Percentiles rank a stretch among this genome's conserved stretches.
Evolutionary conservation across 2,113 vertebrate genomes (phyloP).

Genomic region (Cynoglossus semilaevis): DNA sequence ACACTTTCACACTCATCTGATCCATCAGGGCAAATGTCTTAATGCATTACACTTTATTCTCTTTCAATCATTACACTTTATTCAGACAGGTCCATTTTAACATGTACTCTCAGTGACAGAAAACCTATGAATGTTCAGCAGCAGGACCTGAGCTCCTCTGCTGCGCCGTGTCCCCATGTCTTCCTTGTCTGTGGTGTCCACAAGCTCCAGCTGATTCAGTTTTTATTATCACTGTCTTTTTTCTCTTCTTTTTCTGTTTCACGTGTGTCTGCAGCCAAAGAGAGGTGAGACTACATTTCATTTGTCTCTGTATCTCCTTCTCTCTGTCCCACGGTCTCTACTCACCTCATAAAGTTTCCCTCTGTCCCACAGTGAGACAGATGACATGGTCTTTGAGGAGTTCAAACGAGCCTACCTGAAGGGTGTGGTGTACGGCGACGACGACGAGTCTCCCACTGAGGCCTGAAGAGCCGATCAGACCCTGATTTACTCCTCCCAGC

Average conservation of each 20-base stretch:
- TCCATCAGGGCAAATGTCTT: too few species aligned
- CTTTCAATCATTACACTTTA: too few species aligned
- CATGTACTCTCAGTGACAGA: too few species aligned
- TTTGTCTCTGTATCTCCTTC: background rate
- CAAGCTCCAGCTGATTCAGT: background rate
- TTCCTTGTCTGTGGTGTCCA: too few species aligned
- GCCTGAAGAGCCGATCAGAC: slow-evolving; percentile 13
- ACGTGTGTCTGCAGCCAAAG: slow-evolving; percentile 8
- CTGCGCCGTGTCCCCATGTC: too few species aligned
- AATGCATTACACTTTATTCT: too few species aligned
- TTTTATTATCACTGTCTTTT: background rate
- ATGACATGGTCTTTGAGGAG: slow-evolving; percentile 55
- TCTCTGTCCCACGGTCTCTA: background rate
- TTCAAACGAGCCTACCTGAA: slow-evolving; percentile 55
- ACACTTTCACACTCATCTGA: too few species aligned
- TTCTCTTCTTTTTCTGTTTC: background rate
- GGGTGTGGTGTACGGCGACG: slow-evolving; percentile 44
- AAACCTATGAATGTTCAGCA: too few species aligned
- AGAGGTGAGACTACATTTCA: slow-evolving; percentile 8
- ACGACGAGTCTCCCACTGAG: slow-evolving; percentile 50
- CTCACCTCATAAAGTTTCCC: background rate
- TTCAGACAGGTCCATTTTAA: too few species aligned
- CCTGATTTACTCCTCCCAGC: background rate
- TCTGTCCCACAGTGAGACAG: slow-evolving; percentile 33
- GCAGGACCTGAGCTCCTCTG: too few species aligned